Evolutionary conservation across 2,888 invertebrate species (phyloP), one percentile per base, ranked within the genome.

Genomic region (Sisyra terminalis): DNA sequence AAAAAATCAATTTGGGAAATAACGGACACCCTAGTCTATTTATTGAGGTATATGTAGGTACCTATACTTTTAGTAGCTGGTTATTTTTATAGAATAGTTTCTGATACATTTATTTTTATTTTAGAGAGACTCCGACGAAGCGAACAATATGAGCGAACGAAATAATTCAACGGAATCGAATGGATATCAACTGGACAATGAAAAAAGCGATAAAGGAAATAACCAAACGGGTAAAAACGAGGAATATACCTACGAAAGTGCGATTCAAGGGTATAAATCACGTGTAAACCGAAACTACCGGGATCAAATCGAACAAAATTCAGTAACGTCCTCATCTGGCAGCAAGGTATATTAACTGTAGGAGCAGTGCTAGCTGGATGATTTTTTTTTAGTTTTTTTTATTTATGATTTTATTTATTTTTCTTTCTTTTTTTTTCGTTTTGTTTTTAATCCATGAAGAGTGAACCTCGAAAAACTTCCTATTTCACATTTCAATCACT

Each of bases 161-260:
- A 11, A 34, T 8, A 34, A 34, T 34, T 3, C 17, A 42, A 29
- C 18, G 17, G 34, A 43, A n/a, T 7, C 24, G 3, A 24, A 24
- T 7, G 24, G 24, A 16, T 34, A 42, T 34, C 18, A 40, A 36
- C 11, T 10, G 35, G 45, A 46, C 40, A 45, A 44, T 35, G 48
- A 48, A 38, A 54, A 48, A 7, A 34, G 13, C 52, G 66, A 65
- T 44, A 63, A 51, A 45, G 50, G 50, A 34, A 54, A 69, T 59
- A 59, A 71, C 61, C 52, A 56, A 65, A 38, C 66, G 65, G 52
- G 67, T 49, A 77, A 78, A 59, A 74, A 75, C 29, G 74, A 82
- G 53, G 85, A 86, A 58, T 87, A 86, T 60, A 86, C 86, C 0
- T 88, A 86, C 59, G 87, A 88, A 61, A 79, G 84, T 52, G 86